phyloP scores from a whole-genome alignment of 2,113 vertebrate species.

The Mesoclemmys tuberculata region DNA sequence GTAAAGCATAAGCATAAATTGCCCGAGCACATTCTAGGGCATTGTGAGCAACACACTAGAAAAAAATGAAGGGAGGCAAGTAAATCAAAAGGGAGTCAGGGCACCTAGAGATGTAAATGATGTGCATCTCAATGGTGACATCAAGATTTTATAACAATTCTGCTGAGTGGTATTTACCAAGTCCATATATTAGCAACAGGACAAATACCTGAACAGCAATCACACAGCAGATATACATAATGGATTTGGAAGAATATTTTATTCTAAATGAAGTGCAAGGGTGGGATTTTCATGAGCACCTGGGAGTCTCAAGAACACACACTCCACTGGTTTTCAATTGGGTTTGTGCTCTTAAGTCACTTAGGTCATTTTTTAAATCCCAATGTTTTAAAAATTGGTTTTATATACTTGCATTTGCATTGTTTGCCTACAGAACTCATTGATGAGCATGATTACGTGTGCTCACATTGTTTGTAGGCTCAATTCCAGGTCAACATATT shows the following conservation, averaged over 20 bases:
- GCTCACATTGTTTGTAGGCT: not conserved
- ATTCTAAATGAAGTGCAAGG: not conserved
- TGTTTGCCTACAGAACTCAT: not conserved
- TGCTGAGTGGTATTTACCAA: not conserved
- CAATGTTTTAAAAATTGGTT: not conserved
- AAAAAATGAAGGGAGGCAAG: not conserved
- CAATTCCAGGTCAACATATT: not conserved
- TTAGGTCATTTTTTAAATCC: not conserved
- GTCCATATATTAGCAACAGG: not conserved
- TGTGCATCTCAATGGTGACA: not conserved
- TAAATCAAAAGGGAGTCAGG: not conserved
- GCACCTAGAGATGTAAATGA: not conserved
- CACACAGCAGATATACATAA: not conserved
- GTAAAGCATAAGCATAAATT: conserved; percentile 95
- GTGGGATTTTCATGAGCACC: not conserved
- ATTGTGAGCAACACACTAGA: conserved; percentile 93
- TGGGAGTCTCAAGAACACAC: not conserved
- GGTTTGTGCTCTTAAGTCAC: not conserved
- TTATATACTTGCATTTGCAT: not conserved
- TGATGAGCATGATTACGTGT: not conserved
- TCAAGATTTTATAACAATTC: not conserved
- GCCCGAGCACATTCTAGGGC: conserved; percentile 96
- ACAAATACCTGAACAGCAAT: not conserved
- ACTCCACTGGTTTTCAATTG: not conserved
- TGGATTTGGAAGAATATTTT: not conserved